Conservation (phyloP, 2,113 vertebrate species). For the Pionites leucogaster region DNA sequence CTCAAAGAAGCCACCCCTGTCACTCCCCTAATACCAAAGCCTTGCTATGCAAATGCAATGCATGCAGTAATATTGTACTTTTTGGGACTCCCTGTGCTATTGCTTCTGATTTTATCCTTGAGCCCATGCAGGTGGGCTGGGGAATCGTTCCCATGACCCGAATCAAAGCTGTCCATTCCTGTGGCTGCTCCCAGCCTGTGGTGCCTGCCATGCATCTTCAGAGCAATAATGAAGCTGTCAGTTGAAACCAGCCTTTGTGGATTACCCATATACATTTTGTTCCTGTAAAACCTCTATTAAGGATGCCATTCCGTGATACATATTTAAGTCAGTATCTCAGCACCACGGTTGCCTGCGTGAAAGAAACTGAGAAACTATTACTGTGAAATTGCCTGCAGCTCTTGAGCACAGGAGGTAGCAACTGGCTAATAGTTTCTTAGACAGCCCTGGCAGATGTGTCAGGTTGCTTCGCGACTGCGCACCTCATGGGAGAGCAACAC, state of each 20-base stretch:
- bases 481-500: not conserved
- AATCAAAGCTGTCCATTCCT: not conserved
- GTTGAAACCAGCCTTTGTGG: not conserved
- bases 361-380: slow-evolving; percentile 28
- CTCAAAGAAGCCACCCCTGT: not conserved
- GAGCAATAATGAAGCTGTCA: slow-evolving; percentile 11
- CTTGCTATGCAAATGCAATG: not conserved
- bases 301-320: not conserved
- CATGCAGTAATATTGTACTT: not conserved
- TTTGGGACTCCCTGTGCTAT: not conserved
- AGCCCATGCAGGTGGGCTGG: not conserved
- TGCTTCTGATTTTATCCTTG: not conserved
- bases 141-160: rapidly evolving
- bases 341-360: not conserved
- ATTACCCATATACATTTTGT: not conserved
- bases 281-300: slow-evolving; percentile 1
- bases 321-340: not conserved
- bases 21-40: not conserved
- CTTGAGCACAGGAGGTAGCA: slow-evolving; percentile 42
- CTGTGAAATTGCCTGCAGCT: slow-evolving; percentile 54
- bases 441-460: slow-evolving; percentile 42
- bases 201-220: not conserved
- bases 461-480: slow-evolving; percentile 30
- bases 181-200: rapidly evolving
- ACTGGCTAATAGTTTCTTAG: slow-evolving; percentile 49